Evolutionary conservation across 1,140 invertebrate genomes (phyloP), one percentile per base, ranked within the genome.

Genomic region (Drosophila takahashii): DNA sequence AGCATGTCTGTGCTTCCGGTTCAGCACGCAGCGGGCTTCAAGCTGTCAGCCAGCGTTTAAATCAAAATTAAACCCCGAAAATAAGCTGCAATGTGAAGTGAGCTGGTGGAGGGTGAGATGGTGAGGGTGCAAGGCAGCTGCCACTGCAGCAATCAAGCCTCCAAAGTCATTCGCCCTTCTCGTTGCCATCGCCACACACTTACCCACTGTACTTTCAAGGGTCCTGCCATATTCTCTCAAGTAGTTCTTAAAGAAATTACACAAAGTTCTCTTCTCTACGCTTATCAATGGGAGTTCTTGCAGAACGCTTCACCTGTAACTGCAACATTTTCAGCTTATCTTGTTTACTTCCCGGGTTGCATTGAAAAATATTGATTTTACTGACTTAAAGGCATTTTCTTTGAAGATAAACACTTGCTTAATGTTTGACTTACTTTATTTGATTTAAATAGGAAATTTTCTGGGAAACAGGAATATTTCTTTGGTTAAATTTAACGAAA

Each of bases 11-110:
- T 74, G 42, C 64, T 89, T 79, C 75, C 74, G 84, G 69, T 47
- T 18, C 81, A 78, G 74, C 77, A 86, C 81, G 77, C 77, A 80
- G 73, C 56, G 73, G 67, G 57, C 64, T 84, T 73, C 67, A 54
- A 84, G 79, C 73, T 87, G 84, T 87, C 84, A 71, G 84, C 59
- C 57, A 70, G 77, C 84, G 70, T 87, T 87, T 87, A 87, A 89
- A 87, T 89, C 84, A 87, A 87, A 87, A 89, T 87, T 87, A 87
- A 87, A 74, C 76, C 83, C 57, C 84, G 47, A 87, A 87, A 87
- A 79, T 87, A 89, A 86, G 83, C 79, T 79, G 37, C 53, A 18
- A 34, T 64, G 60, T 18, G 61, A 50, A 44, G 58, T n/a, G 13
- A 27, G 15, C 9, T 27, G n/a, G 44, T 10, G 39, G 0, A 4